These are phyloP conservation scores for Zelostemma sp. DNA, from an alignment of 1,140 invertebrate species.

Conservation along the genomic window DNA sequence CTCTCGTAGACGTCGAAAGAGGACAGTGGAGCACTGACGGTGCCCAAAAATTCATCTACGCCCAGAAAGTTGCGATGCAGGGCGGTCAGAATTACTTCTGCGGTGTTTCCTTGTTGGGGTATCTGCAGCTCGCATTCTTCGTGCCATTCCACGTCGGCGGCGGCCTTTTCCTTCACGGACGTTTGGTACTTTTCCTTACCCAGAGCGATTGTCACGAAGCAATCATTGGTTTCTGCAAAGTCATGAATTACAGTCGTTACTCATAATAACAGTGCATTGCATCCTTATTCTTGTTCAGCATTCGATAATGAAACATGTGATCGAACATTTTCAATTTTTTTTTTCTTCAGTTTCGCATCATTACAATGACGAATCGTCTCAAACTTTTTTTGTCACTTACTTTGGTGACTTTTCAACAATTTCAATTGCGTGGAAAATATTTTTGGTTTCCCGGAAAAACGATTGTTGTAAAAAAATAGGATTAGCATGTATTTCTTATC, in stretches of 20 bases:
- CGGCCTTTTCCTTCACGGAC: slow-evolving; percentile 91
- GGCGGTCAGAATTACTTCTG: slow-evolving; percentile 86
- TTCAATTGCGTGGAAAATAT: no score
- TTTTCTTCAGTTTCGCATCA: no score
- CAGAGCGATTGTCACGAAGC: slow-evolving; percentile 93
- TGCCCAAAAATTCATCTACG: slow-evolving; percentile 94
- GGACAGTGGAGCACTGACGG: slow-evolving; percentile 84
- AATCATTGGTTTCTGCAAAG: slow-evolving; percentile 85
- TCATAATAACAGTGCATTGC: slow-evolving; percentile 17
- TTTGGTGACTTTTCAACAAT: no score
- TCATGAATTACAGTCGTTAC: slow-evolving; percentile 32
- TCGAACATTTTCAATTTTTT: no score
- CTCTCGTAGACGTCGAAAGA: slow-evolving; percentile 92
- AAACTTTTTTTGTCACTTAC: no score
- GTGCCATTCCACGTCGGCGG: slow-evolving; percentile 88
- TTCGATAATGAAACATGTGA: no score
- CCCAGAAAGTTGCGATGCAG: slow-evolving; percentile 91
- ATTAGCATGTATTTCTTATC: not conserved
- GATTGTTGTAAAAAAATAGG: no score
- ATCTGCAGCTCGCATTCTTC: slow-evolving; percentile 97
- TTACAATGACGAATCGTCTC: no score
- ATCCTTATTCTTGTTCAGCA: slow-evolving; percentile 1
- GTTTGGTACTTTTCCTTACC: slow-evolving; percentile 98
- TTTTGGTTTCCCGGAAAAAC: no score
- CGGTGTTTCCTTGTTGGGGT: slow-evolving; percentile 88